Conservation (phyloP, 2,113 vertebrate genomes). For the Plectropomus leopardus region DNA sequence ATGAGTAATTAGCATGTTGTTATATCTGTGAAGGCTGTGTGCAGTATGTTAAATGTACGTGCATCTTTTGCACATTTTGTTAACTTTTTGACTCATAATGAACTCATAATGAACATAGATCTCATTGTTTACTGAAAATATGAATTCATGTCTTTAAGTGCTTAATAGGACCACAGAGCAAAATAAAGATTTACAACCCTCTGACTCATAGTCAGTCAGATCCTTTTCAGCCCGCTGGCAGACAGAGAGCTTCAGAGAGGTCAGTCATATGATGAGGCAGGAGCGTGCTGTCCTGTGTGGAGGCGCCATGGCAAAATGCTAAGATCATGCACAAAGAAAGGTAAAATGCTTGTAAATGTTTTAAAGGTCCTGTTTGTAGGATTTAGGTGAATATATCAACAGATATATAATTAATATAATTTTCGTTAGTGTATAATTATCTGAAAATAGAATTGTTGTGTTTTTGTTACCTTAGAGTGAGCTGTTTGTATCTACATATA, state of each 20-base stretch:
- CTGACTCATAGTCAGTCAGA: constrained; percentile 4
- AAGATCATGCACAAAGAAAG: neutral
- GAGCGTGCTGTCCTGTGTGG: neutral
- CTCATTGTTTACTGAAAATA: too few species aligned
- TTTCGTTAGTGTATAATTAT: too few species aligned
- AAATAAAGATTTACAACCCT: neutral
- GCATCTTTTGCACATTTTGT: neutral
- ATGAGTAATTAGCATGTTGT: neutral
- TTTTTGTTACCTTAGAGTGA: too few species aligned
- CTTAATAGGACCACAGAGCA: neutral
- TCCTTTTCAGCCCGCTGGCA: neutral
- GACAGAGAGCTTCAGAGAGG: neutral
- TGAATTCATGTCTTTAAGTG: neutral
- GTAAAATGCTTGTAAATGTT: neutral
- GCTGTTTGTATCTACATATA: too few species aligned
- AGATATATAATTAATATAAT: too few species aligned
- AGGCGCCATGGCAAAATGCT: neutral
- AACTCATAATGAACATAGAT: too few species aligned
- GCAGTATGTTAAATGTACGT: neutral
- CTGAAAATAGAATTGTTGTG: too few species aligned
- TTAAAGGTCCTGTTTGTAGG: too few species aligned
- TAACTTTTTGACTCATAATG: neutral
- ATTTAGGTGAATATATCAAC: too few species aligned
- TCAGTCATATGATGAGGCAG: constrained; percentile 13
- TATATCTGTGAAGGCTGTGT: neutral